A percentile compares a stretch with the other conserved stretches of the same genome.
phyloP scores from a whole-genome alignment of 2,888 invertebrate species.

The Digitonthophagus gazella region DNA sequence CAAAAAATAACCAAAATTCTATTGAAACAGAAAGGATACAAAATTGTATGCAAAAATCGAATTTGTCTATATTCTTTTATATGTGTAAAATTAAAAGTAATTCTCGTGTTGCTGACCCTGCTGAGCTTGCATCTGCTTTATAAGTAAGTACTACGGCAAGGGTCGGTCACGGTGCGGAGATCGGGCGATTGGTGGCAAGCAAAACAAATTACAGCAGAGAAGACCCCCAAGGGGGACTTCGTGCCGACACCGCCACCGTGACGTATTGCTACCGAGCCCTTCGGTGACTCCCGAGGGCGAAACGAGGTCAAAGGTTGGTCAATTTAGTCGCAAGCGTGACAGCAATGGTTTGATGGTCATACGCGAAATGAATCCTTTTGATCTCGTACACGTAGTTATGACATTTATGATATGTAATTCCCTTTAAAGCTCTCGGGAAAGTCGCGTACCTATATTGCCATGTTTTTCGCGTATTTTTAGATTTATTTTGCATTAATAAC shows the following conservation, averaged over 20 bases:
- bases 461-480: too few relatives aligned
- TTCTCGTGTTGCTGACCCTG: not conserved
- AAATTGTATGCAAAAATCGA: too few relatives aligned
- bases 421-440: too few relatives aligned
- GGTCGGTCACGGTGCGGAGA: constrained; percentile 7
- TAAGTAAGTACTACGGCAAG: constrained; percentile 3
- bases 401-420: not conserved
- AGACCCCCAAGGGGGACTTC: not conserved
- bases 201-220: constrained; percentile 14
- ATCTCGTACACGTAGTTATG: not conserved
- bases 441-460: too few relatives aligned
- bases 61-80: not conserved
- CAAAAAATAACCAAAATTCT: too few relatives aligned
- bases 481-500: too few relatives aligned
- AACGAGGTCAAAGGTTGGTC: not conserved
- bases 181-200: constrained; percentile 6
- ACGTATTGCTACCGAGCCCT: not conserved
- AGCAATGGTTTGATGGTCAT: not conserved
- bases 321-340: not conserved
- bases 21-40: too few relatives aligned
- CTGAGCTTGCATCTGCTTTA: not conserved
- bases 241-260: constrained; percentile 7
- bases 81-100: not conserved
- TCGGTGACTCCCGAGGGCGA: not conserved
- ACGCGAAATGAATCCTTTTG: not conserved